phyloP scores from a whole-genome alignment of 2,113 vertebrate genomes.

The Amblyopsis rosae region DNA sequence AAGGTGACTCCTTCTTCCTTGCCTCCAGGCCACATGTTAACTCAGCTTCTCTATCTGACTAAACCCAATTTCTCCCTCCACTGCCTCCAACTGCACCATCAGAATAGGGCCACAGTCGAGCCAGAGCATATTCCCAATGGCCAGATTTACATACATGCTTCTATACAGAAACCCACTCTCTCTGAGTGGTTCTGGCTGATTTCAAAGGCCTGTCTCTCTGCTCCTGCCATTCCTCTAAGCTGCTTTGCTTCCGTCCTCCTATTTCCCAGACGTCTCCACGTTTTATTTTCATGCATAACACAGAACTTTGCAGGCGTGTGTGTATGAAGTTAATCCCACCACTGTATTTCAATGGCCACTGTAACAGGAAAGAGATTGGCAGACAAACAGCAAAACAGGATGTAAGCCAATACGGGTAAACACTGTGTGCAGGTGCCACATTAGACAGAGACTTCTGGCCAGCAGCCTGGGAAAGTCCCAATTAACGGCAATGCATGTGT shows the following conservation, averaged over 20 bases:
- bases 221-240: constrained; percentile 42
- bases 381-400: constrained; percentile 73
- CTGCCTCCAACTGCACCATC: constrained; percentile 74
- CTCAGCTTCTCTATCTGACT: constrained; percentile 67
- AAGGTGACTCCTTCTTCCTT: constrained; percentile 57
- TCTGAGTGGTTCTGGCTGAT: constrained; percentile 35
- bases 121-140: constrained; percentile 63
- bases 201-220: constrained; percentile 35
- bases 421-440: constrained; percentile 63
- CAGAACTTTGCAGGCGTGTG: constrained; percentile 17
- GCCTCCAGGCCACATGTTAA: constrained; percentile 74
- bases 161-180: constrained; percentile 65
- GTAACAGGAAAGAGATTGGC: constrained; percentile 68
- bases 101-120: constrained; percentile 56
- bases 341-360: constrained; percentile 22
- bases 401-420: constrained; percentile 57
- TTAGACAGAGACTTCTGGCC: constrained; percentile 55
- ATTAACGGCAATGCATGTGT: constrained; percentile 56
- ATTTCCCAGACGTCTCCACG: constrained; percentile 21
- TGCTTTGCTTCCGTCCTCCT: constrained; percentile 1
- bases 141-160: constrained; percentile 73
- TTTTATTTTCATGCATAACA: constrained; percentile 29
- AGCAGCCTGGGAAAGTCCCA: constrained; percentile 55
- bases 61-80: constrained; percentile 77
- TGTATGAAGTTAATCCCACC: constrained; percentile 34